Evolutionary conservation across 2,888 invertebrate genomes (phyloP), one percentile per base, ranked within the genome.

Genomic region (Latrodectus elegans): DNA sequence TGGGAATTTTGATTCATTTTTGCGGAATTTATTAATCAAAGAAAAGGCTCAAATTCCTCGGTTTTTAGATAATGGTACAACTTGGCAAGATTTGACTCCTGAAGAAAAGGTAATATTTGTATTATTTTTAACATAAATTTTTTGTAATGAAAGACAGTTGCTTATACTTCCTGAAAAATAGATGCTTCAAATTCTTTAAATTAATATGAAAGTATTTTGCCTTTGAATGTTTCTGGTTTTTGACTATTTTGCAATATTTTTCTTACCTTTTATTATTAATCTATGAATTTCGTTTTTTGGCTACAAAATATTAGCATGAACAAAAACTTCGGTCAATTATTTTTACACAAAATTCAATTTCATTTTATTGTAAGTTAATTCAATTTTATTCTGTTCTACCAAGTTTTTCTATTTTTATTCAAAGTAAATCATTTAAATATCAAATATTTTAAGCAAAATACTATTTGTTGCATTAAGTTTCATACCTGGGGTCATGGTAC

Each of bases 101-200:
- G 90, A 90, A 81, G 90, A 90, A 86, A 90, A 90, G 89, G 90
- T 90, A 88, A 26, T 22, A 12, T 80, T 80, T 26, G 38, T 17
- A 38, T n/a, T 49, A 49, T n/a, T 55, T 51, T 71, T 64, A 22
- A 64, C 8, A 26, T n/a, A n/a, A n/a, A 8, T 74, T 81, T 22
- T 64, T 15, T 51, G 64, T 73, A 15, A 8, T 82, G 15, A 22
- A n/a, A 51, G 64, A 52, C 6, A 12, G 64, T 22, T 79, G 17
- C 14, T 49, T 49, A n/a, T n/a, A 64, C 9, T 14, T 8, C 17
- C 8, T 15, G 38, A 9, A 81, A 26, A 14, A 71, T 14, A 52
- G 11, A 68, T 51, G 17, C 17, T 17, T 64, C 17, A 38, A 38
- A 38, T 68, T 4, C 38, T 26, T 68, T 22, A 26, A 14, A 68